phyloP scores from a whole-genome alignment of 2,797 vertebrate species.

The Melanotaenia trifasciata region DNA sequence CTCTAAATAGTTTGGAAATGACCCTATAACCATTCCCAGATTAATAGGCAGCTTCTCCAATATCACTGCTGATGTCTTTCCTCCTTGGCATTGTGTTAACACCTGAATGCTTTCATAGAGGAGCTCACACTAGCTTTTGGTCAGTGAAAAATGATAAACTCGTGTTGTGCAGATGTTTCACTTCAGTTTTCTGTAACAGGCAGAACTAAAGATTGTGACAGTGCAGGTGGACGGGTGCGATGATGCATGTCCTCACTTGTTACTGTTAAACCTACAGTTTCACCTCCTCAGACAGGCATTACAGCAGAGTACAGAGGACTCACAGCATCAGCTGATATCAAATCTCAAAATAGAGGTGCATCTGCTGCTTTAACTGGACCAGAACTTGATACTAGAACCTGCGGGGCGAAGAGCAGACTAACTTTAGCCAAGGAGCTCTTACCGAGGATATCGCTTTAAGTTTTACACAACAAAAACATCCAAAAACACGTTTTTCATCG shows the following conservation, averaged over 20 bases:
- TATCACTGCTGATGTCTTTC: too few species aligned
- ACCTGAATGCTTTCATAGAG: too few species aligned
- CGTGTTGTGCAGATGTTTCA: conserved; percentile 57
- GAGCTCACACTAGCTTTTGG: too few species aligned
- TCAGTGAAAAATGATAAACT: too few species aligned
- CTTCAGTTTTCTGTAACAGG: conserved; percentile 35
- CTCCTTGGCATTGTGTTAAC: too few species aligned
- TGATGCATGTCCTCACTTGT: conserved; percentile 38
- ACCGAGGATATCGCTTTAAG: conserved; percentile 8
- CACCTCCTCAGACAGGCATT: conserved; percentile 9
- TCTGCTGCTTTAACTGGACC: conserved; percentile 38
- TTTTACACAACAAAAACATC: conserved; percentile 16
- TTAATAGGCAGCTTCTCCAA: too few species aligned
- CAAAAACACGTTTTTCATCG: background rate
- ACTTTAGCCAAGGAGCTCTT: background rate
- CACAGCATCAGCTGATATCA: conserved; percentile 50
- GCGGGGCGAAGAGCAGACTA: conserved; percentile 3
- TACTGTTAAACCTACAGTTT: conserved; percentile 14
- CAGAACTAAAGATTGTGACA: conserved; percentile 50
- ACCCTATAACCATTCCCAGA: too few species aligned
- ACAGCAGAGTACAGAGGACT: conserved; percentile 20
- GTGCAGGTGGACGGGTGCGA: conserved; percentile 36
- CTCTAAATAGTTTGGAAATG: too few species aligned
- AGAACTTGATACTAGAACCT: conserved; percentile 46
- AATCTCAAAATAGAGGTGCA: conserved; percentile 57